phyloP scores from a whole-genome alignment of 53 echinoderm and acorn worm species.

The Crossaster papposus region DNA sequence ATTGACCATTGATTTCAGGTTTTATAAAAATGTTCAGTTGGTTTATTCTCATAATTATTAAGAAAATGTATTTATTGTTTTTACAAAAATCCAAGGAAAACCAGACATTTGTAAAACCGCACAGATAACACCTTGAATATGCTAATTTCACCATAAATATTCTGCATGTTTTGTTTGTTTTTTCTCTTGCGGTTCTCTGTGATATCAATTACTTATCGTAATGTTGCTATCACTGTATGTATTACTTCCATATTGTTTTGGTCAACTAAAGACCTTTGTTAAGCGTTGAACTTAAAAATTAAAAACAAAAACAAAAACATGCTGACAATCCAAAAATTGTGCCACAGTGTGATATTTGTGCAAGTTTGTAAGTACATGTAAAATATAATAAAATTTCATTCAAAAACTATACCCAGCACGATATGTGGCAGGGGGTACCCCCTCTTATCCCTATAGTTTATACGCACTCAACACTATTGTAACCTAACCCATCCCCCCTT shows the following conservation, averaged over 20 bases:
- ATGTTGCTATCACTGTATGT: slow-evolving; percentile 36
- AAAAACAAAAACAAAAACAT: background rate
- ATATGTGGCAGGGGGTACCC: no score
- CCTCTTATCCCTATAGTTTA: no score
- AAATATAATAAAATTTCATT: background rate
- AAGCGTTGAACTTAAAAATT: slow-evolving; percentile 13
- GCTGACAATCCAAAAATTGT: background rate
- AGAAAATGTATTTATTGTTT: background rate
- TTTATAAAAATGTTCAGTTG: background rate
- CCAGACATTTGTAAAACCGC: no score
- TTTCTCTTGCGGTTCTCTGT: no score
- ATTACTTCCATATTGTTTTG: background rate
- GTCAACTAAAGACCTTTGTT: slow-evolving; percentile 18
- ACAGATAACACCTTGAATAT: slow-evolving; percentile 20
- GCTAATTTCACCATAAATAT: slow-evolving; percentile 19
- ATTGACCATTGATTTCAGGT: no score
- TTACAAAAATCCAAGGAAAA: background rate
- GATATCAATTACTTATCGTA: background rate
- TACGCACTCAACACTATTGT: no score
- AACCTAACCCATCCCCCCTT: no score
- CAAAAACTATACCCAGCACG: no score
- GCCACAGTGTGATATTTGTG: no score
- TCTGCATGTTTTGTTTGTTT: background rate
- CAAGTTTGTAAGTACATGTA: background rate
- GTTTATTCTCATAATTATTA: background rate